Evolutionary conservation across 2,113 vertebrate species (phyloP).

Genomic region (Dipodomys ordii): DNA sequence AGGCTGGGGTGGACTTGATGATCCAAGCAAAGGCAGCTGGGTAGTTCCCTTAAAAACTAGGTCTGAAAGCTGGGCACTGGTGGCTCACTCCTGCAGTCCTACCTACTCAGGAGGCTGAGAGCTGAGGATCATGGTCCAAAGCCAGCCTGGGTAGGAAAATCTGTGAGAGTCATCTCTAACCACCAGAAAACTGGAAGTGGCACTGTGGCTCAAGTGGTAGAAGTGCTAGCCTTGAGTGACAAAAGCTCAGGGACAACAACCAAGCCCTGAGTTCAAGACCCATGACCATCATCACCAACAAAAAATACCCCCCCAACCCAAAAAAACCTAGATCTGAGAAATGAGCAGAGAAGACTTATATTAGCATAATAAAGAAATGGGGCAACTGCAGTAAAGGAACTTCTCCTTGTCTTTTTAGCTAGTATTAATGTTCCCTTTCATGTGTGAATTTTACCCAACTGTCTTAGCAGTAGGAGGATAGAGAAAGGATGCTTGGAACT

Average conservation of each 20-base stretch:
- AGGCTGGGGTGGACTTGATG: background rate
- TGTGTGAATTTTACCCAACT: background rate
- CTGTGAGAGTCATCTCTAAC: too few relatives aligned
- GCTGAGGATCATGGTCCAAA: too few relatives aligned
- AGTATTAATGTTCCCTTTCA: background rate
- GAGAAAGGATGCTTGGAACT: background rate
- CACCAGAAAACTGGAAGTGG: too few relatives aligned
- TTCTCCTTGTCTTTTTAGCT: background rate
- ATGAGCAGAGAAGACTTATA: background rate
- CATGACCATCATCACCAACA: too few relatives aligned
- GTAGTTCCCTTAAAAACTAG: background rate
- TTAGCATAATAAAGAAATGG: rapidly evolving
- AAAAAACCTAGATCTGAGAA: background rate
- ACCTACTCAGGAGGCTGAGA: too few relatives aligned
- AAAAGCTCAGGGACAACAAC: too few relatives aligned
- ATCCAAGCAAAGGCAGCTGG: background rate
- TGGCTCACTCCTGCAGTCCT: too few relatives aligned
- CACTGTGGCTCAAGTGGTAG: too few relatives aligned
- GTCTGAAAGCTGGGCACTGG: background rate
- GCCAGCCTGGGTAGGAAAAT: too few relatives aligned
- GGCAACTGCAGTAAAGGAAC: background rate
- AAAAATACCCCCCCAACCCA: too few relatives aligned
- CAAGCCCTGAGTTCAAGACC: too few relatives aligned
- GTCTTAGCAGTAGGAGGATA: background rate
- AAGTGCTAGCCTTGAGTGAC: too few relatives aligned